Evolutionary conservation across 2,797 vertebrate genomes (phyloP).

Genomic region (Bradypodion pumilum): DNA sequence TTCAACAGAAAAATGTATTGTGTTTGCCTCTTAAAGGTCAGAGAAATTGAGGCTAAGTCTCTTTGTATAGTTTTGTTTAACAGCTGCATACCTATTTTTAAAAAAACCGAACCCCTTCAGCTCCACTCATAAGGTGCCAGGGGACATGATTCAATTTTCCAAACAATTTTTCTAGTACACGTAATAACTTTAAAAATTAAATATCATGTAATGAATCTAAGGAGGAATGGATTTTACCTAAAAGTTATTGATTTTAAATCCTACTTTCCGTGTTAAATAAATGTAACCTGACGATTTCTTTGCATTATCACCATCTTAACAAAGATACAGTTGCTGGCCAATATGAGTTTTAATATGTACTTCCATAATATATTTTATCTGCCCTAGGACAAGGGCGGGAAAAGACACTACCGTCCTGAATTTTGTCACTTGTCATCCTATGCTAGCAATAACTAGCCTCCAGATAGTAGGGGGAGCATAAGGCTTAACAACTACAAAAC

Average conservation of each 20-base stretch:
- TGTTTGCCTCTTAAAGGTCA: neutral
- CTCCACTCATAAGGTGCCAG: neutral
- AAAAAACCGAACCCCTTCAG: neutral
- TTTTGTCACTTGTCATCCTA: neutral
- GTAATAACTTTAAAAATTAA: neutral
- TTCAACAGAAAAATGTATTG: too few species aligned
- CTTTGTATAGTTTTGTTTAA: neutral
- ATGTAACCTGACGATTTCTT: neutral
- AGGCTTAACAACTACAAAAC: neutral
- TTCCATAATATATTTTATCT: neutral
- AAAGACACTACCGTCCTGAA: neutral
- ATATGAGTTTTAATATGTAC: neutral
- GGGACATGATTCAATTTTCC: neutral
- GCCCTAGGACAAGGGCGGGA: too few species aligned
- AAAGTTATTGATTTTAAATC: neutral
- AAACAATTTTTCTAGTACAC: neutral
- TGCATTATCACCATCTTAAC: neutral
- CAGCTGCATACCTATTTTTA: too few species aligned
- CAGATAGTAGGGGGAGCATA: neutral
- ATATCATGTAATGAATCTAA: neutral
- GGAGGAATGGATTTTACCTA: neutral
- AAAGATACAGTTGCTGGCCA: neutral
- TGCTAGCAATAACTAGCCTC: neutral
- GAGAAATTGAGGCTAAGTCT: neutral
- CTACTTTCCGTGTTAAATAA: neutral